A percentile compares a stretch with the other conserved stretches of the same genome.
phyloP scores from a whole-genome alignment of 2,888 invertebrate species.

The Zele albiditarsus region DNA sequence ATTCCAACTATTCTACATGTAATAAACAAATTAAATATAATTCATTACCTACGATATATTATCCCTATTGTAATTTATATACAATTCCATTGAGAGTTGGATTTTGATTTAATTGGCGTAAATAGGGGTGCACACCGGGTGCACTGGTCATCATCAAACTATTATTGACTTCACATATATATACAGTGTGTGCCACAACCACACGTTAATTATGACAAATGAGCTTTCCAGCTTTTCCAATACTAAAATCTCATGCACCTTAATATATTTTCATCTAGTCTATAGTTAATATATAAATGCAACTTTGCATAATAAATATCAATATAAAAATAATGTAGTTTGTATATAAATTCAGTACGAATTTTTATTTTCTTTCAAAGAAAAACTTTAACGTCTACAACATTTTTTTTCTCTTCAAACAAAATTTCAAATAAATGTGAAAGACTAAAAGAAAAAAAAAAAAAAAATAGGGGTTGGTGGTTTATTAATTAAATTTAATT shows the following conservation, averaged over 20 bases:
- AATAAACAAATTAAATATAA: not conserved
- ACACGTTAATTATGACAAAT: slow-evolving; percentile 54
- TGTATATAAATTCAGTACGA: too few relatives aligned
- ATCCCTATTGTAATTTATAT: slow-evolving; percentile 45
- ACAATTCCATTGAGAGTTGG: slow-evolving; percentile 48
- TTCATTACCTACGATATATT: slow-evolving; percentile 53
- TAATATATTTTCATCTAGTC: not conserved
- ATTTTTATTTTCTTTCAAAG: too few relatives aligned
- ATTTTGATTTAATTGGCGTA: slow-evolving; percentile 66
- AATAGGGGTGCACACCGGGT: slow-evolving; percentile 66
- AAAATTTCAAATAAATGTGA: too few relatives aligned
- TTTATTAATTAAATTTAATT: too few relatives aligned
- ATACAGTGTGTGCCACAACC: slow-evolving; percentile 14
- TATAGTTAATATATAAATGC: not conserved
- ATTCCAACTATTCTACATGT: not conserved
- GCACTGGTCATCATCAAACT: slow-evolving; percentile 51
- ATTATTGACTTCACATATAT: not conserved
- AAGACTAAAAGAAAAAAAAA: too few relatives aligned
- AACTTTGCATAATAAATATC: not conserved
- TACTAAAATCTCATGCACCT: not conserved
- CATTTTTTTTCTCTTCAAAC: too few relatives aligned
- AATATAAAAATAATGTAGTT: not conserved
- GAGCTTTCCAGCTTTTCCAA: slow-evolving; percentile 41
- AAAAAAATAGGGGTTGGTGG: too few relatives aligned
- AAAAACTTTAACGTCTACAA: too few relatives aligned